These are phyloP conservation scores for Prietella phreatophila DNA, from an alignment of 2,113 vertebrate species.

Conservation along the genomic window DNA sequence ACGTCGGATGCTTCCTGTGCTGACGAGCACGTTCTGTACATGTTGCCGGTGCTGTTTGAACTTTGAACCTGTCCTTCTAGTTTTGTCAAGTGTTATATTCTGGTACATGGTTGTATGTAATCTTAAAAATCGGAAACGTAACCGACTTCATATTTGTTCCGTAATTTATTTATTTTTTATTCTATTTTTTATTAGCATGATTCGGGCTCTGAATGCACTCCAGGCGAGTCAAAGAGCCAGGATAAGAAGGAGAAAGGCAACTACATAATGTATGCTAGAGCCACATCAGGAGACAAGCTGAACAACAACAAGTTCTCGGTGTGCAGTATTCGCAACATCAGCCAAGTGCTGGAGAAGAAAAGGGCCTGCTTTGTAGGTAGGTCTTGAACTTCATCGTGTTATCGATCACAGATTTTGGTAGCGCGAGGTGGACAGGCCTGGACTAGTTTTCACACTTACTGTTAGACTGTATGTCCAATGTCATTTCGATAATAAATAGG, in stretches of 20 bases:
- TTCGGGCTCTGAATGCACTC: conserved; percentile 96
- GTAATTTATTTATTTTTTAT: neutral
- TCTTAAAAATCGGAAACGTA: no score
- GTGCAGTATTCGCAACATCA: conserved; percentile 97
- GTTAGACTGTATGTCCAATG: neutral
- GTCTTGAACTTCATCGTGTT: conserved; percentile 55
- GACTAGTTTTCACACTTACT: neutral
- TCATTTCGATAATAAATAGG: neutral
- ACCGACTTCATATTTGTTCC: neutral
- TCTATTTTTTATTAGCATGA: conserved; percentile 79
- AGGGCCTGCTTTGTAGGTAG: conserved; percentile 96
- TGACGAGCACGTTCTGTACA: neutral
- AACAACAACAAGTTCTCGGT: conserved; percentile 98
- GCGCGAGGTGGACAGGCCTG: no score
- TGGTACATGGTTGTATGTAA: neutral
- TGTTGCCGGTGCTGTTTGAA: neutral
- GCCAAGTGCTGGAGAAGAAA: conserved; percentile 97
- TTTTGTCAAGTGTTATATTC: no score
- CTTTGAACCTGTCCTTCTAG: neutral
- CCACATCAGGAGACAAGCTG: conserved; percentile 96
- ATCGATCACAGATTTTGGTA: neutral
- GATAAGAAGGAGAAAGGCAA: conserved; percentile 98
- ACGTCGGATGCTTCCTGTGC: neutral
- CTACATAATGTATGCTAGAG: conserved; percentile 98
- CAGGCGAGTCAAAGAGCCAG: conserved; percentile 94